Base-by-base conservation (phyloP, 2,797 vertebrate genomes). In the Eulemur rubriventer region DNA sequence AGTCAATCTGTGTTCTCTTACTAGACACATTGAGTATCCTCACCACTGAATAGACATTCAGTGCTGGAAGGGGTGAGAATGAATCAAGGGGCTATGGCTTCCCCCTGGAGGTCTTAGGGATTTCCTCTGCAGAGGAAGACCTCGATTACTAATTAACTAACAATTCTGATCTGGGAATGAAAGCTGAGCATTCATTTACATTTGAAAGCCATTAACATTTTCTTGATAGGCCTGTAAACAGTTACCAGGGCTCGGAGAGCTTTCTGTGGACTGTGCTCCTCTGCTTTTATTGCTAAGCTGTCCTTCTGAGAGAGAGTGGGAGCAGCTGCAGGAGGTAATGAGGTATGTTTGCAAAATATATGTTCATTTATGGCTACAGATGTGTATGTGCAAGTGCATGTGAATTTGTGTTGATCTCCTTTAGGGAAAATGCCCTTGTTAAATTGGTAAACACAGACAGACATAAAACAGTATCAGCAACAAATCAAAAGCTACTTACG, bases 101-200 rank as follows among this genome's bases (percentile, higher is more conserved):
- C 41, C 61, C 13, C 5, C 43, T 69, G 38, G 28, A 33, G 76
- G 18, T 78, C 16, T 43, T 48, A 33, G 33, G 72, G 63, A 30
- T 80, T 8, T 72, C 69, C 28, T 72, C 28, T 26, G 26, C 17
- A 28, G 52, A 50, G 70, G 30, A 91, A 93, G 75, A 57, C 14
- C 10, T 10, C 1, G 91, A 89, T 98, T 97, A 96, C 75, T 97
- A 80, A 97, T 98, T 98, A 97, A 97, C 96, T 41, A 86, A 90
- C 30, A 72, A 52, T 86, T 76, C 48, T 88, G 73, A 80, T 86
- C 81, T 24, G 70, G 22, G 63, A 72, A 69, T 50, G 86, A 91
- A 78, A 90, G 57, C 76, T 43, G 69, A 46, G 18, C 9, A 26
- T 26, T 93, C 59, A 81, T 92, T 91, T 87, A 89, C 82, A 75